Base-by-base conservation (phyloP, 2,797 vertebrate species). In the Podargus strigoides region DNA sequence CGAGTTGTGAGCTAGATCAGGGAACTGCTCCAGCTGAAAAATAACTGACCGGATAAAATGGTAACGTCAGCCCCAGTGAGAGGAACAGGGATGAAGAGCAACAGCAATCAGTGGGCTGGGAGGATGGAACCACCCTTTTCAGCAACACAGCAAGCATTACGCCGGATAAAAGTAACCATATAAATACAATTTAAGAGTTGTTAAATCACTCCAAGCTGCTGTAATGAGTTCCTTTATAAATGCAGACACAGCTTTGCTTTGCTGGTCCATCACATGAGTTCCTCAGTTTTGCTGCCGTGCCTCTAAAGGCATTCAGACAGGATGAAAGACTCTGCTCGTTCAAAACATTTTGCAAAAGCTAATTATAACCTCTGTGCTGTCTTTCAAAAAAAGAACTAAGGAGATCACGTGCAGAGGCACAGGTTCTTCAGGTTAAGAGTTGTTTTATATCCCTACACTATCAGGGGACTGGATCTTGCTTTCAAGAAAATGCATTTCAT, bases 351-450 rank as follows among this genome's bases (percentile, higher is more conserved):
- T 60, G 56, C 74, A 91, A 39, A 75, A 76, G 59, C 92, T 89
- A 81, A 93, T 95, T 95, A 60, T 39, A 84, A 67, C 68, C 81
- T 53, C 66, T 47, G 73, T 24, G 85, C n/a, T 67, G 60, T 46
- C 77, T 46, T 84, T 67, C 59, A 50, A 28, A 67, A 67, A 84
- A 59, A 74, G 55, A 59, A 4, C 21, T 7, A 34, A 24, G 42
- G 27, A 34, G 47, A n/a, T 82, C 92, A 76, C 8, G 20, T 85
- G 88, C 80, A 87, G 70, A 86, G 74, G 37, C 63, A 78, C 70
- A 72, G 70, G 85, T 90, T 96, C 93, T 73, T 84, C 92, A 85
- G 77, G 88, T 67, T 82, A 52, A 67, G 55, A 85, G 41, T 13
- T 13, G 4, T 11, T 91, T 88, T 70, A n/a, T 47, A 49, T 15